Conservation (phyloP, 2,113 vertebrate genomes). For the Rhinolophus sinicus region DNA sequence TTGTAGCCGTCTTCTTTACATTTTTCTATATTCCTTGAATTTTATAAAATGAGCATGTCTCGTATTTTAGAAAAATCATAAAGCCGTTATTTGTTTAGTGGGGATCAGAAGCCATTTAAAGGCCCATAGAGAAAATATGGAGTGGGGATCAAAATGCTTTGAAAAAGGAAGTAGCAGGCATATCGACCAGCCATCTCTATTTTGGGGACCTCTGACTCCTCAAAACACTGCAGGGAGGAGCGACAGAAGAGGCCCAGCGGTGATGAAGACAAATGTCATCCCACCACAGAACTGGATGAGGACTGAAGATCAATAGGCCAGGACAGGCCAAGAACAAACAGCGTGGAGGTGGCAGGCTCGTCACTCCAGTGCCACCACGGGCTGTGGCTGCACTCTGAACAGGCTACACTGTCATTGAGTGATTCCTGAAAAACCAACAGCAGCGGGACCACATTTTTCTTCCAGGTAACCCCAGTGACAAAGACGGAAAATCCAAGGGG, state of each 20-base stretch:
- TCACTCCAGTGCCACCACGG: background rate
- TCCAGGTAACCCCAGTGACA: background rate
- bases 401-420: background rate
- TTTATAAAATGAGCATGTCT: background rate
- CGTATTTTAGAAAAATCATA: background rate
- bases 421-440: background rate
- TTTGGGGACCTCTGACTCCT: slow-evolving; percentile 56
- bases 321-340: background rate
- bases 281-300: slow-evolving; percentile 67
- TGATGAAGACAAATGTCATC: slow-evolving; percentile 39
- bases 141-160: background rate
- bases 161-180: slow-evolving; percentile 70
- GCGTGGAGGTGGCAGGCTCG: background rate
- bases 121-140: background rate
- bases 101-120: background rate
- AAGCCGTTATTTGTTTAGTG: background rate
- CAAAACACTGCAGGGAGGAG: background rate
- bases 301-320: slow-evolving; percentile 73
- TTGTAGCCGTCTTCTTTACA: background rate
- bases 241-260: background rate
- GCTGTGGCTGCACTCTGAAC: background rate
- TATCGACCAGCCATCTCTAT: slow-evolving; percentile 38
- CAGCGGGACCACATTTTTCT: background rate
- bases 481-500: background rate
- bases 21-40: background rate